Percentiles rank a stretch among this genome's conserved stretches.
These are phyloP conservation scores for Xestia ashworthii DNA, from an alignment of 2,888 invertebrate genomes.

Conservation along the genomic window DNA sequence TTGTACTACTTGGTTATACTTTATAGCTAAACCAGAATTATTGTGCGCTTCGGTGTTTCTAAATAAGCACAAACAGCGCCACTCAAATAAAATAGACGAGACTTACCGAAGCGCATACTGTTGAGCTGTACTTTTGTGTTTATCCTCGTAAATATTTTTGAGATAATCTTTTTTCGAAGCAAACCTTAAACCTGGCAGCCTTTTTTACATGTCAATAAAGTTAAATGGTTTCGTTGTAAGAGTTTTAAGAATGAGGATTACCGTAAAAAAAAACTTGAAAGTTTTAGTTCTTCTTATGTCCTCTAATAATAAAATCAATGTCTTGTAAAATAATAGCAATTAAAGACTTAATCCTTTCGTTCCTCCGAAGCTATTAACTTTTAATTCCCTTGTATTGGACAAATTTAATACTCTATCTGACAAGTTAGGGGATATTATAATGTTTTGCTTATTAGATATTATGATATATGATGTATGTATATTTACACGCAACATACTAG, in stretches of 20 bases:
- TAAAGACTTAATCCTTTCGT: not conserved
- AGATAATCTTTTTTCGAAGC: not conserved
- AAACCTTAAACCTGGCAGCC: not conserved
- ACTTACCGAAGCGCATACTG: not conserved
- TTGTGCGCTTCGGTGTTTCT: not conserved
- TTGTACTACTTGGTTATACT: not conserved
- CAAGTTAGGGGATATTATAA: not conserved
- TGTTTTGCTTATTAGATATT: slow-evolving; percentile 8
- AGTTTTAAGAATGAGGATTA: not conserved
- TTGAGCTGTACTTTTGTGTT: not conserved
- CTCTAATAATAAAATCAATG: not conserved
- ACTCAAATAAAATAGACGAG: not conserved
- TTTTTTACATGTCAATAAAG: not conserved
- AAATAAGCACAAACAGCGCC: not conserved
- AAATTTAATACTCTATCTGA: not conserved
- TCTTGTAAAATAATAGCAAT: not conserved
- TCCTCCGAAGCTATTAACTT: not conserved
- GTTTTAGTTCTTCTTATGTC: not conserved
- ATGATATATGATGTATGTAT: slow-evolving; percentile 44
- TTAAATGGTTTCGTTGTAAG: not conserved
- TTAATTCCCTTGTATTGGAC: not conserved
- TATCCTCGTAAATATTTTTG: not conserved
- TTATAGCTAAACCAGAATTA: not conserved
- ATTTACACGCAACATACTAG: slow-evolving; percentile 56
- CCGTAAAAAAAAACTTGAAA: not conserved